Evolutionary conservation across 2,113 vertebrate species (phyloP).

Genomic region (Glaucomys volans): DNA sequence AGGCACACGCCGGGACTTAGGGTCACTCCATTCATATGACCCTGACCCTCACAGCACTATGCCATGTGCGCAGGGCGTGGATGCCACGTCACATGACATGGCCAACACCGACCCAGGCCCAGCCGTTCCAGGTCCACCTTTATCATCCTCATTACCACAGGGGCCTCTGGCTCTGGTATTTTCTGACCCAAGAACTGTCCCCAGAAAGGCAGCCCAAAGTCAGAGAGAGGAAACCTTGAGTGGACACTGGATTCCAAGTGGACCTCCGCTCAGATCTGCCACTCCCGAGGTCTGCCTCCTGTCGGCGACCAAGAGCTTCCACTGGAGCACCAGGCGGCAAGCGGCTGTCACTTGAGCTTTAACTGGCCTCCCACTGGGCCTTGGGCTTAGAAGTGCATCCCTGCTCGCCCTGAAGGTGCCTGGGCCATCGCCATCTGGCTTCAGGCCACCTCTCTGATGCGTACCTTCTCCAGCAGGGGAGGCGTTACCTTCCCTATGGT

Average conservation of each 20-base stretch:
- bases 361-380: neutral
- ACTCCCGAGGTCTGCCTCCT: neutral
- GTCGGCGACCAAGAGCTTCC: neutral
- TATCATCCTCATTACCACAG: neutral
- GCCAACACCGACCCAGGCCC: neutral
- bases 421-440: neutral
- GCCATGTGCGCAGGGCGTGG: neutral
- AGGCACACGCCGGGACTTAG: neutral
- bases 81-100: neutral
- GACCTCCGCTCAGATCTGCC: neutral
- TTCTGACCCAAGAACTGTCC: neutral
- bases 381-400: neutral
- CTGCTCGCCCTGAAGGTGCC: neutral
- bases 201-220: constrained; percentile 31
- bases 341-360: neutral
- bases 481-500: neutral
- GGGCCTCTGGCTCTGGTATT: neutral
- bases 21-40: neutral
- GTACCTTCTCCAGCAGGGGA: neutral
- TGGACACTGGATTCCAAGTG: neutral
- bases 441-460: neutral
- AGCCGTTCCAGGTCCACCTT: neutral
- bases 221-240: neutral
- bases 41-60: neutral
- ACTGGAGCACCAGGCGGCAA: neutral